Evolutionary conservation across 2,888 invertebrate species (phyloP), one percentile per base, ranked within the genome.

Genomic region (Aspidiotus destructor): DNA sequence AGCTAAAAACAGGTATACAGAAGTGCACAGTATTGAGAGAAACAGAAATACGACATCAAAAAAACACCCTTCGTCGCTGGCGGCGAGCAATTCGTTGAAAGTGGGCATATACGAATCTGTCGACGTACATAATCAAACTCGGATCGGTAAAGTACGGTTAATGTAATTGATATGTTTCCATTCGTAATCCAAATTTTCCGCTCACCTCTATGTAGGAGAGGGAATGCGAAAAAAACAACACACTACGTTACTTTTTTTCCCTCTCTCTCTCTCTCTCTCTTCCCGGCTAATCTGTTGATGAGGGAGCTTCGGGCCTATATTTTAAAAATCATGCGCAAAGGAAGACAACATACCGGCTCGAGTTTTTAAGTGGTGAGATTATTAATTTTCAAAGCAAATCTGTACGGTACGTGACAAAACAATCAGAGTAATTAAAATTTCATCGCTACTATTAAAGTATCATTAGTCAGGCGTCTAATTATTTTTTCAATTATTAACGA

Each of bases 161-260:
- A 67, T 67, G 67, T 67, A 67, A 67, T 67, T 67, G 67, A 67
- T 67, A 67, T 67, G 67, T 67, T 67, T 58, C 54, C 42, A 67
- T 44, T 58, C 60, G 58, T 60, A 67, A 67, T 67, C 67, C 67
- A n/a, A 40, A 48, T 52, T 57, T 64, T 28, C 28, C 28, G 28
- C 28, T 28, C 28, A 28, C 28, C 28, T 28, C 28, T 28, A 28
- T 5, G 5, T 28, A 28, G 28, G 2, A 28, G 28, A 28, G 28
- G 5, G 28, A 28, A 28, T 28, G 28, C 28, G 5, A 28, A 28
- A 28, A 28, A 28, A 28, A 28, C 28, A 28, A 28, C 5, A 28
- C 28, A 28, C 28, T 3, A 28, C 5, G 28, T 28, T 28, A 28
- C 28, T 28, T 28, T 28, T 5, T 28, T n/a, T n/a, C n/a, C n/a